These are phyloP conservation scores for Mechanitis messenoides DNA, from an alignment of 2,888 invertebrate genomes.

Conservation along the genomic window DNA sequence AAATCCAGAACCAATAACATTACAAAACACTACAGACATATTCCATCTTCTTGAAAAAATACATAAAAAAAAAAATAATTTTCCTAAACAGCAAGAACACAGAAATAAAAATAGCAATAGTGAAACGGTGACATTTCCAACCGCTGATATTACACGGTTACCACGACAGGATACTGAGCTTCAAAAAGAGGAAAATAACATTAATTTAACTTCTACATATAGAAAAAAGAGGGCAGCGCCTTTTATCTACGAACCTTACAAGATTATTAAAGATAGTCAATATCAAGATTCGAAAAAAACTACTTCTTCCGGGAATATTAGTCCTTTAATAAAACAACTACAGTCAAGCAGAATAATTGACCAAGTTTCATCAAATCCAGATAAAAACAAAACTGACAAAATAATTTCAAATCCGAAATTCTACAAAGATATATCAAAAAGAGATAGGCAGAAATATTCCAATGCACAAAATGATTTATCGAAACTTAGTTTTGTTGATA, in stretches of 20 bases:
- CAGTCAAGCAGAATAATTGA: conserved; percentile 61
- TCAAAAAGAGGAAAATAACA: conserved; percentile 42
- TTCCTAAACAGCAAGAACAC: conserved; percentile 6
- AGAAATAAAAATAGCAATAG: conserved; percentile 8
- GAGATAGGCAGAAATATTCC: conserved; percentile 45
- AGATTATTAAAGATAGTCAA: conserved; percentile 64
- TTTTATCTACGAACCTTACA: conserved; percentile 69
- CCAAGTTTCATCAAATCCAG: conserved; percentile 44
- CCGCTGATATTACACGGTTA: not conserved
- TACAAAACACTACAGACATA: conserved; percentile 19
- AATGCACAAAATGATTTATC: conserved; percentile 32
- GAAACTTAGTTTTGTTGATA: conserved; percentile 49
- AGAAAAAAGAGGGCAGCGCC: conserved; percentile 54
- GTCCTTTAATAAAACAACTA: conserved; percentile 64
- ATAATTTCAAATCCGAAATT: conserved; percentile 39
- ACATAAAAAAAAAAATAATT: conserved; percentile 13
- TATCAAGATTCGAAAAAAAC: conserved; percentile 62
- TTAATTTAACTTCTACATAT: conserved; percentile 29
- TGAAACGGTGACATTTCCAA: not conserved
- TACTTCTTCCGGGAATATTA: conserved; percentile 55
- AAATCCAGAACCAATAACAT: conserved; percentile 60
- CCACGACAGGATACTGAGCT: conserved; percentile 15
- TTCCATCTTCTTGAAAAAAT: conserved; percentile 15
- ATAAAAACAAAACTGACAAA: conserved; percentile 48
- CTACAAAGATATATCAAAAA: conserved; percentile 61